phyloP scores from a whole-genome alignment of 2,888 invertebrate species.

The Limnephilus auricula region DNA sequence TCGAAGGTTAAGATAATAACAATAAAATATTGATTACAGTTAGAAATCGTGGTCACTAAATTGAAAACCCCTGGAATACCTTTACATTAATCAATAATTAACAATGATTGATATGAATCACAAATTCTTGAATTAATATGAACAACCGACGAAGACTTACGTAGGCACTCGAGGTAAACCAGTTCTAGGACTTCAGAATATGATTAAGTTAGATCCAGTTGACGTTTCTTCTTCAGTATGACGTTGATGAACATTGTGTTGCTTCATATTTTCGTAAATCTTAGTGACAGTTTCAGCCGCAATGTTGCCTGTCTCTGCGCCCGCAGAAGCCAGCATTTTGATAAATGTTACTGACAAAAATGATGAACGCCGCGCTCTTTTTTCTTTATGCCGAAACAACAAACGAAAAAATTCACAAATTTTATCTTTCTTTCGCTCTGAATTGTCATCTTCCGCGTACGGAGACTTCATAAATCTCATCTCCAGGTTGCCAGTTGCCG shows the following conservation, averaged over 20 bases:
- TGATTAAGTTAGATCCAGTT: not conserved
- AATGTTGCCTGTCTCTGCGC: not conserved
- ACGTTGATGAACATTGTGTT: not conserved
- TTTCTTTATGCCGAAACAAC: slow-evolving; percentile 7
- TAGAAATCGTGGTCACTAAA: not conserved
- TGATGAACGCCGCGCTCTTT: slow-evolving; percentile 19
- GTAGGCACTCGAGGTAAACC: not conserved
- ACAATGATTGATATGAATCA: not conserved
- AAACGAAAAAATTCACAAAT: not conserved
- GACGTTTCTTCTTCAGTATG: not conserved
- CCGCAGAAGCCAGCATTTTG: not conserved
- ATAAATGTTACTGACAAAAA: slow-evolving; percentile 17
- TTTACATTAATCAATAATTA: not conserved
- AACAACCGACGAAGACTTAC: not conserved
- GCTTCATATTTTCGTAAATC: not conserved
- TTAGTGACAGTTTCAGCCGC: not conserved
- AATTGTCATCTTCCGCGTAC: not conserved
- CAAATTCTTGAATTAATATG: not conserved
- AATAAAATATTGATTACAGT: not conserved
- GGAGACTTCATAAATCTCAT: not conserved
- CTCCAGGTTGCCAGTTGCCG: not conserved
- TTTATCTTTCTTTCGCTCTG: not conserved
- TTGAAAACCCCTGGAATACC: not conserved
- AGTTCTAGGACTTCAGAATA: not conserved
- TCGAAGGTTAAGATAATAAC: not conserved